A percentile compares a stretch with the other conserved stretches of the same genome.
Evolutionary conservation across 1,140 invertebrate genomes (phyloP).

Genomic region (Diorhabda carinulata): DNA sequence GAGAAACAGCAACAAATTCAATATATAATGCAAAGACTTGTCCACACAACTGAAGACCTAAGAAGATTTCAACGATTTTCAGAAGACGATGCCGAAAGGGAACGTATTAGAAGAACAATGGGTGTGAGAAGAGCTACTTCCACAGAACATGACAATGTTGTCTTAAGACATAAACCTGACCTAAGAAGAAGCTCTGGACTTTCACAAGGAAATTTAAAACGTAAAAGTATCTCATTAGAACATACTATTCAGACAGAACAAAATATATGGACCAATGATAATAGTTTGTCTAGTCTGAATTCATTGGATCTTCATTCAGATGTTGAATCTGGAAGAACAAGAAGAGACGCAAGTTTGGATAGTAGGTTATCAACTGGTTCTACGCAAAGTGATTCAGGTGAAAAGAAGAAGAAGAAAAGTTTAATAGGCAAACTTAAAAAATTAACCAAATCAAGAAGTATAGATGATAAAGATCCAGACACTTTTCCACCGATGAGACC

Average conservation of each 20-base stretch:
- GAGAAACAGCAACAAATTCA: conserved; percentile 45
- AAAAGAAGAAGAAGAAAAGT: conserved; percentile 74
- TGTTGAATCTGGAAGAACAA: conserved; percentile 50
- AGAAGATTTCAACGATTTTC: conserved; percentile 49
- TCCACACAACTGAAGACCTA: conserved; percentile 54
- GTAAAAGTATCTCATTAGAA: conserved; percentile 73
- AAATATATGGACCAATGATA: conserved; percentile 69
- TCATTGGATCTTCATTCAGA: conserved; percentile 64
- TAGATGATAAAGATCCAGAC: conserved; percentile 58
- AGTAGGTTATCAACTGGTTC: conserved; percentile 78
- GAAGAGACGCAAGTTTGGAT: conserved; percentile 68
- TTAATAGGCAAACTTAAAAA: conserved; percentile 80
- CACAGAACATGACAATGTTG: conserved; percentile 45
- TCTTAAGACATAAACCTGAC: conserved; percentile 40
- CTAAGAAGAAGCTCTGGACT: conserved; percentile 48
- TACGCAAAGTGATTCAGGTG: conserved; percentile 75
- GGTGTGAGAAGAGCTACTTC: conserved; percentile 50
- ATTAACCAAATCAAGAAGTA: conserved; percentile 77
- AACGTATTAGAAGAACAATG: conserved; percentile 44
- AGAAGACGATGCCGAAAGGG: conserved; percentile 52
- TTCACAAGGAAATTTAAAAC: conserved; percentile 52
- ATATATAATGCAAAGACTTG: conserved; percentile 47
- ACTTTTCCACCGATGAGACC: conserved; percentile 35
- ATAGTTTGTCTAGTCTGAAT: conserved; percentile 74
- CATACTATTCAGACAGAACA: conserved; percentile 57